Conservation (phyloP, 2,888 invertebrate species). For the Microctonus hyperodae region DNA sequence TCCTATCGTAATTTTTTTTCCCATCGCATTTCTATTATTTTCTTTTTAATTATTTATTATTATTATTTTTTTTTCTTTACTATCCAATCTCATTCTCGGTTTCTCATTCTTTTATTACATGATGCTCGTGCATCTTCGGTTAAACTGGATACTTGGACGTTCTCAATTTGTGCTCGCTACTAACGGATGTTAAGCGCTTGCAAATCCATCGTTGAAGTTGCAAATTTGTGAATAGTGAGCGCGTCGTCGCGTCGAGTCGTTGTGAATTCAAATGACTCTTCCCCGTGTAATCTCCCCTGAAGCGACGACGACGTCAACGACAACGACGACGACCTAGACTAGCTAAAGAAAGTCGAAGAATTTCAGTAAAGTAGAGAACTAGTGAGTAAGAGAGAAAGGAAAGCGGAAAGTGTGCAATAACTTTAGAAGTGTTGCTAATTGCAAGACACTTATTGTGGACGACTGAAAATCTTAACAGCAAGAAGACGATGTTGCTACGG, state of each 20-base stretch:
- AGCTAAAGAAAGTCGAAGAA: not conserved
- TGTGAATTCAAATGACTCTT: constrained; percentile 32
- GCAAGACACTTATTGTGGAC: constrained; percentile 32
- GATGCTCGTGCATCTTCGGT: not conserved
- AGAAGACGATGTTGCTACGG: constrained; percentile 2
- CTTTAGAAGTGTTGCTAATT: constrained; percentile 31
- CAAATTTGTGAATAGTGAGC: constrained; percentile 18
- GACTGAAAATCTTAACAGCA: constrained; percentile 15
- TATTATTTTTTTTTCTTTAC: too few species aligned
- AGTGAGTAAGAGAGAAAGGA: constrained; percentile 1
- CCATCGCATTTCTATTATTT: not conserved
- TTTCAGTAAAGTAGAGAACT: not conserved
- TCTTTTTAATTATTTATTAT: too few species aligned
- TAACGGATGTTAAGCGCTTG: constrained; percentile 31
- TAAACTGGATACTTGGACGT: constrained; percentile 22
- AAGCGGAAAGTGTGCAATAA: constrained; percentile 20
- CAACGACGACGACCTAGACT: constrained; percentile 14
- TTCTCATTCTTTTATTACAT: not conserved
- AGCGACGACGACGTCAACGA: too few species aligned
- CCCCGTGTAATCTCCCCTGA: constrained; percentile 11
- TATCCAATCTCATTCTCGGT: not conserved
- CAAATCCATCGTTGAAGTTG: constrained; percentile 33
- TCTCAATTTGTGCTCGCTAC: constrained; percentile 26
- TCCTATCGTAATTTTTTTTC: not conserved
- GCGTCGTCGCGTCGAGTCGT: constrained; percentile 3